Conservation (phyloP, 2,888 invertebrate species). For the Eristalis tenax region DNA sequence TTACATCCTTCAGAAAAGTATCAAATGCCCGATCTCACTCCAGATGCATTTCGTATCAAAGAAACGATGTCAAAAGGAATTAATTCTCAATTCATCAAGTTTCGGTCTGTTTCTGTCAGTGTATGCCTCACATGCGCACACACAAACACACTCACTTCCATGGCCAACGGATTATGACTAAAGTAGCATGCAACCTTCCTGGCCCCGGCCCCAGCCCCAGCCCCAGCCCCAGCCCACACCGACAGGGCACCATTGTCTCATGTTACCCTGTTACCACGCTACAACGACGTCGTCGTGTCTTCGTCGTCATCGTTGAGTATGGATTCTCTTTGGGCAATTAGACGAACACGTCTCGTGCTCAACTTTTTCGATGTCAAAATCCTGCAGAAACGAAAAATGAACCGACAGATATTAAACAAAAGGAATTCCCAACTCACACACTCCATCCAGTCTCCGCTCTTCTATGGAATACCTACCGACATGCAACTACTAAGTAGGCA, state of each 20-base stretch:
- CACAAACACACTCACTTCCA: constrained; percentile 9
- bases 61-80: constrained; percentile 79
- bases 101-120: constrained; percentile 75
- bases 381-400: constrained; percentile 49
- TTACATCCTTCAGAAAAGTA: constrained; percentile 53
- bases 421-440: constrained; percentile 39
- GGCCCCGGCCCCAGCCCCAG: background rate
- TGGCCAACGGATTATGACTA: constrained; percentile 49
- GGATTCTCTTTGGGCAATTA: constrained; percentile 60
- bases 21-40: constrained; percentile 36
- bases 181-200: constrained; percentile 22
- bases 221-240: background rate
- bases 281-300: constrained; percentile 4
- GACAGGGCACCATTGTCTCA: constrained; percentile 46
- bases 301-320: constrained; percentile 21
- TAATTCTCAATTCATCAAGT: constrained; percentile 81
- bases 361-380: constrained; percentile 59
- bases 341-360: constrained; percentile 46
- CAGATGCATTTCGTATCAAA: constrained; percentile 22
- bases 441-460: background rate
- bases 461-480: background rate
- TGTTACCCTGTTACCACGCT: constrained; percentile 31
- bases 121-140: constrained; percentile 15
- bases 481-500: constrained; percentile 47
- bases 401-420: constrained; percentile 60